Evolutionary conservation across 2,113 vertebrate species (phyloP).

Genomic region (Orthochromis malagaraziensis): DNA sequence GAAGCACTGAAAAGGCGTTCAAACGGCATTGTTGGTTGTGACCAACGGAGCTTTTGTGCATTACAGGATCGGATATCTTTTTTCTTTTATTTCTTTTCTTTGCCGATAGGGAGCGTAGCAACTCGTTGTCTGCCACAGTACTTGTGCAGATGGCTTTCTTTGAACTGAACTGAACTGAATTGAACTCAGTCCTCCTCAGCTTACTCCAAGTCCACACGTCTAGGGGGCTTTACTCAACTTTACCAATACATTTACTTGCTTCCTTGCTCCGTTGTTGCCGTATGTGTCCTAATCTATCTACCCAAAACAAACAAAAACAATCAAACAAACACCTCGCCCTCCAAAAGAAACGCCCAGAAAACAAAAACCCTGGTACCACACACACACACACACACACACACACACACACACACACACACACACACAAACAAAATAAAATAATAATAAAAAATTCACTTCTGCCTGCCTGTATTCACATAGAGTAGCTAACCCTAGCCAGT

Average conservation of each 20-base stretch:
- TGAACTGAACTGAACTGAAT: constrained; percentile 59
- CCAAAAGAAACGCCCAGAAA: not conserved
- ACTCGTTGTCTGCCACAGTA: constrained; percentile 21
- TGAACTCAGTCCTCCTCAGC: constrained; percentile 45
- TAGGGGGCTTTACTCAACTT: not conserved
- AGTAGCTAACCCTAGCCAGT: constrained; percentile 27
- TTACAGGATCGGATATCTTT: not conserved
- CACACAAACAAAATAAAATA: not conserved
- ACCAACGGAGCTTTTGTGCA: constrained; percentile 20
- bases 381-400: not conserved
- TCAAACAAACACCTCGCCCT: not conserved
- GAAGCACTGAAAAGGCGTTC: constrained; percentile 2
- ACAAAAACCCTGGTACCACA: not conserved
- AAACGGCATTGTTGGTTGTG: constrained; percentile 16
- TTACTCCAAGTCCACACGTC: constrained; percentile 6
- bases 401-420: not conserved
- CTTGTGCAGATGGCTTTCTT: constrained; percentile 46
- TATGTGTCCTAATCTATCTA: not conserved
- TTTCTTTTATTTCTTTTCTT: constrained; percentile 27
- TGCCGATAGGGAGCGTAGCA: constrained; percentile 78
- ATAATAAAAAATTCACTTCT: not conserved
- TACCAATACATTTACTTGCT: constrained; percentile 11
- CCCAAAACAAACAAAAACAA: not conserved
- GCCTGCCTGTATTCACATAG: not conserved
- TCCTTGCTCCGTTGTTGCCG: not conserved